phyloP scores from a whole-genome alignment of 2,797 vertebrate species.

The Centroberyx gerrardi region DNA sequence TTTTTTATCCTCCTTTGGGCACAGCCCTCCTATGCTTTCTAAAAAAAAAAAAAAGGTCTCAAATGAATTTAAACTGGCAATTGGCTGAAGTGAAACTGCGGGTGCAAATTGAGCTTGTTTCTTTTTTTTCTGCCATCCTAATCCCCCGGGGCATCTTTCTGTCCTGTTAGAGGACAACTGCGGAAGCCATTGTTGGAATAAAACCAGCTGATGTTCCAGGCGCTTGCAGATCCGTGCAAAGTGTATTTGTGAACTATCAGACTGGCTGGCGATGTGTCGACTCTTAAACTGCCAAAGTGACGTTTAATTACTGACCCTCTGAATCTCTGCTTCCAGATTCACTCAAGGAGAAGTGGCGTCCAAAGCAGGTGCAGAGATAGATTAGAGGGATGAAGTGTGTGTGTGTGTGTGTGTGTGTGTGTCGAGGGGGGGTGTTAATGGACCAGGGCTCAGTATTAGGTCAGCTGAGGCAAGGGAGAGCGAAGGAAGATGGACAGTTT shows the following conservation, averaged over 20 bases:
- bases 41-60: conserved; percentile 17
- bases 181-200: neutral
- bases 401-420: too few species aligned
- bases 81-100: conserved; percentile 17
- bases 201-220: conserved; percentile 6
- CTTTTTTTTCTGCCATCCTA: neutral
- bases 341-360: conserved; percentile 27
- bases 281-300: conserved; percentile 14
- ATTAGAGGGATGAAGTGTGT: conserved; percentile 33
- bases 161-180: neutral
- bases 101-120: conserved; percentile 28
- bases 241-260: conserved; percentile 15
- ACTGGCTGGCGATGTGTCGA: neutral
- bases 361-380: conserved; percentile 42
- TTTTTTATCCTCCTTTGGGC: conserved; percentile 14
- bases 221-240: neutral
- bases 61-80: conserved; percentile 26
- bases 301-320: conserved; percentile 25
- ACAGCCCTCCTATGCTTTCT: conserved; percentile 22
- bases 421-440: conserved; percentile 37
- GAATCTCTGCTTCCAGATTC: conserved; percentile 21
- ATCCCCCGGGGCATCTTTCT: conserved; percentile 12
- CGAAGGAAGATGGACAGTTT: conserved; percentile 36
- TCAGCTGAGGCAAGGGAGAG: conserved; percentile 9
- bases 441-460: conserved; percentile 22